These are phyloP conservation scores for Habroteleia sp. DNA, from an alignment of 2,888 invertebrate genomes.

Conservation along the genomic window DNA sequence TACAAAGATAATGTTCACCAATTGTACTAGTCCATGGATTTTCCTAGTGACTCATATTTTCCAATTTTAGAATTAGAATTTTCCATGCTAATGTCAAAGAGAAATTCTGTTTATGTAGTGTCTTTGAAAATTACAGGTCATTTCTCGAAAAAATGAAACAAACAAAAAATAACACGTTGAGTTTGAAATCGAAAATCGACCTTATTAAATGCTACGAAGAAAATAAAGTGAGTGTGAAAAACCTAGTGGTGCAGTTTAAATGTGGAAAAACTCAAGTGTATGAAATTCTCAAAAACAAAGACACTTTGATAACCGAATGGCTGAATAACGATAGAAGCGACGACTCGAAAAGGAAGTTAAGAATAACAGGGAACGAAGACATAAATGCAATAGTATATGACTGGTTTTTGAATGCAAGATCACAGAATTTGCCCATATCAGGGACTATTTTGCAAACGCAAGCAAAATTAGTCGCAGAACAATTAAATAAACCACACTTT, in stretches of 20 bases:
- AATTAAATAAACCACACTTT: slow-evolving; percentile 1
- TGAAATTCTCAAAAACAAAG: background rate
- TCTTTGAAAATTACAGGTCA: no score
- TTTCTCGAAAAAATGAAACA: no score
- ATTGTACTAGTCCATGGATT: no score
- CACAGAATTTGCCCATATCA: slow-evolving; percentile 3
- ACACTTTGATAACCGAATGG: background rate
- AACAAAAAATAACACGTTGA: no score
- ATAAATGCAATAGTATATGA: slow-evolving; percentile 13
- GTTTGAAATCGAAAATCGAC: no score
- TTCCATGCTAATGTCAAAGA: no score
- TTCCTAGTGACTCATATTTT: no score
- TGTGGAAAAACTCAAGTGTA: slow-evolving; percentile 1
- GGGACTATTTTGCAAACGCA: slow-evolving; percentile 10
- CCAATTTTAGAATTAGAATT: no score
- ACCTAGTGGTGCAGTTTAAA: background rate
- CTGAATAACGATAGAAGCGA: no score
- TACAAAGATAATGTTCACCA: no score
- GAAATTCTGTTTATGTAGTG: no score
- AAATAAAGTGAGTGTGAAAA: background rate
- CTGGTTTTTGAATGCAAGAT: slow-evolving; percentile 10
- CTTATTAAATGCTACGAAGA: slow-evolving; percentile 3
- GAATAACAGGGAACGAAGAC: slow-evolving; percentile 1
- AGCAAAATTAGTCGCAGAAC: slow-evolving; percentile 3
- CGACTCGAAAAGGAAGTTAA: slow-evolving; percentile 8